phyloP scores from a whole-genome alignment of 2,888 invertebrate species.

The Limenitis camilla region DNA sequence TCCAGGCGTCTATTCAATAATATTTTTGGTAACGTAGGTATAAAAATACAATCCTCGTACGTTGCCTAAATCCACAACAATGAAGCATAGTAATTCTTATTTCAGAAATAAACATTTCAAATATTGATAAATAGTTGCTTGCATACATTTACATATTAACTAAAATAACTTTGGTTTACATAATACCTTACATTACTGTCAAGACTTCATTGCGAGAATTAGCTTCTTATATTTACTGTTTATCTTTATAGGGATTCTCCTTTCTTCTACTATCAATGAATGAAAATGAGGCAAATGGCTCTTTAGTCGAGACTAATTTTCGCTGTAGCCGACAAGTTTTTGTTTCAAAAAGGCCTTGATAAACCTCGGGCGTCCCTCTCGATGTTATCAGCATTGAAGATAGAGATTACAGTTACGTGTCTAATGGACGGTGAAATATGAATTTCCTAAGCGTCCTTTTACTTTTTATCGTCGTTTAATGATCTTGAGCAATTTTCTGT shows the following conservation, averaged over 20 bases:
- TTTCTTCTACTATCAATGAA: not conserved
- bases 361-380: slow-evolving; percentile 6
- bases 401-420: slow-evolving; percentile 34
- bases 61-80: too few species aligned
- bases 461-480: slow-evolving; percentile 28
- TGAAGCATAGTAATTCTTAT: too few species aligned
- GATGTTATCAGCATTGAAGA: slow-evolving; percentile 28
- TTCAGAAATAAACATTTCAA: too few species aligned
- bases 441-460: slow-evolving; percentile 26
- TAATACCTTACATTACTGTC: too few species aligned
- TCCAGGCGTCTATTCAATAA: not conserved
- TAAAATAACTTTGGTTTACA: too few species aligned
- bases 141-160: too few species aligned
- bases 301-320: slow-evolving; percentile 15
- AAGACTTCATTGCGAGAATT: too few species aligned
- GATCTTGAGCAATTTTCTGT: slow-evolving; percentile 17
- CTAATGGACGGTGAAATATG: slow-evolving; percentile 36
- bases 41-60: too few species aligned
- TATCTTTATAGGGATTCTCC: too few species aligned
- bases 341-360: slow-evolving; percentile 15
- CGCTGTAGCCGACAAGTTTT: slow-evolving; percentile 8
- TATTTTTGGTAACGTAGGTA: not conserved
- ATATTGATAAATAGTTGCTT: too few species aligned
- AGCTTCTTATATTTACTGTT: too few species aligned
- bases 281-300: slow-evolving; percentile 6